phyloP scores from a whole-genome alignment of 2,113 vertebrate genomes.

The Sinocyclocheilus anshuiensis region DNA sequence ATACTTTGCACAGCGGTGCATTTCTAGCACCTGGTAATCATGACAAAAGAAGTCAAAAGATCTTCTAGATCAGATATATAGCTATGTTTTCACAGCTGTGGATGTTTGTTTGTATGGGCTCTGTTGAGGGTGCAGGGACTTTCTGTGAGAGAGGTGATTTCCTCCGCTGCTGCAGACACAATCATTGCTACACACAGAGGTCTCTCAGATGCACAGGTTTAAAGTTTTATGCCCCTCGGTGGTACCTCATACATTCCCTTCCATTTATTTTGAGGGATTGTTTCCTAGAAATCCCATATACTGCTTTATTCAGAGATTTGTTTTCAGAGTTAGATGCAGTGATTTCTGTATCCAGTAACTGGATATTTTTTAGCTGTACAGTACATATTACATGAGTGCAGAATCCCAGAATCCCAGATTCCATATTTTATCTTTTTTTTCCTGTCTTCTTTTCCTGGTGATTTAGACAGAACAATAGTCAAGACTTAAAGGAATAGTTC shows the following conservation, averaged over 20 bases:
- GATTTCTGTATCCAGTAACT: neutral
- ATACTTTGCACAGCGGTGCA: neutral
- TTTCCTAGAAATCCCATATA: neutral
- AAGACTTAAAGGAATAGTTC: neutral
- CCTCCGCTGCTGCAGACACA: conserved; percentile 1
- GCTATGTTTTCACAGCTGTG: neutral
- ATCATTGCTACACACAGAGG: neutral
- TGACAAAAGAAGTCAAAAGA: conserved; percentile 15
- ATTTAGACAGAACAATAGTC: neutral
- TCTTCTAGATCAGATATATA: neutral
- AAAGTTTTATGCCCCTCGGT: neutral
- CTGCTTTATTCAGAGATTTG: neutral
- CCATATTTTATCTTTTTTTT: neutral
- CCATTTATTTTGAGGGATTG: neutral
- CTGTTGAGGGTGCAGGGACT: neutral
- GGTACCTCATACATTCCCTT: neutral
- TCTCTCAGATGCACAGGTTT: conserved; percentile 16
- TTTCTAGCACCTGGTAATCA: conserved; percentile 11
- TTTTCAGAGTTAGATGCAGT: neutral
- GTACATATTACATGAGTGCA: neutral
- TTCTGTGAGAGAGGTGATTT: neutral
- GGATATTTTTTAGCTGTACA: neutral
- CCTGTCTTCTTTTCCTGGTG: neutral
- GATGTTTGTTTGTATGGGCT: neutral
- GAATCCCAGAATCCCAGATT: neutral